Conservation (phyloP, 1,140 invertebrate genomes). For the Apocrypta bakeri region DNA sequence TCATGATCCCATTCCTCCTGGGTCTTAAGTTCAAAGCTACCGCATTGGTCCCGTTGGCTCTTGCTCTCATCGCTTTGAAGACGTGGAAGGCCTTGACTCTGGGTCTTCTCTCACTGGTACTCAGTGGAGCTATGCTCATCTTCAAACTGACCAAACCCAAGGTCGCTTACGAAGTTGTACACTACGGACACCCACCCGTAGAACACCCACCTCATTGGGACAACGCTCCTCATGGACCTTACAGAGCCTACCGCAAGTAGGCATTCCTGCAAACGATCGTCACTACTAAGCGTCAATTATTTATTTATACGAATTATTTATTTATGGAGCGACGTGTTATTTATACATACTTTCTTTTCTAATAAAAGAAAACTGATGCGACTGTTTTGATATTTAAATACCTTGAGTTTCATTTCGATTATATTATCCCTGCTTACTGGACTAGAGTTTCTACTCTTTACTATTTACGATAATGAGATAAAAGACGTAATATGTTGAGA, state of each 20-base stretch:
- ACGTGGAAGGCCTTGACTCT: constrained; percentile 91
- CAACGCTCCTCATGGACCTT: constrained; percentile 78
- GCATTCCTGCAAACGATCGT: background rate
- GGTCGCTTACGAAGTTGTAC: constrained; percentile 86
- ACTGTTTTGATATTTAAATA: constrained; percentile 3
- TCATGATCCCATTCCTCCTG: constrained; percentile 87
- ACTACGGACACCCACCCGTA: constrained; percentile 86
- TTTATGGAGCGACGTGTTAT: constrained; percentile 24
- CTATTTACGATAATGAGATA: background rate
- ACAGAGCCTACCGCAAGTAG: constrained; percentile 73
- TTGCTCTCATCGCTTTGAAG: constrained; percentile 87
- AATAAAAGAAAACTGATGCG: constrained; percentile 27
- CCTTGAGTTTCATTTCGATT: background rate
- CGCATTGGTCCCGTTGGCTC: constrained; percentile 84
- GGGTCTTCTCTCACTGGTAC: constrained; percentile 86
- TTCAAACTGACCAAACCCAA: constrained; percentile 90
- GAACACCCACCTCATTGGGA: constrained; percentile 81
- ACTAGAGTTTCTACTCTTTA: too few species aligned
- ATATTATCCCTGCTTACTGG: background rate
- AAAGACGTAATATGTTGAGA: background rate
- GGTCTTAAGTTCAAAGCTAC: constrained; percentile 90
- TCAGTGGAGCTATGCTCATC: constrained; percentile 87
- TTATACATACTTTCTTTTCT: constrained; percentile 10
- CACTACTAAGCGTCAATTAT: constrained; percentile 1
- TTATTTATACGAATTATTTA: constrained; percentile 32